These are phyloP conservation scores for Pecten maximus DNA, from an alignment of 2,888 invertebrate species.

Conservation along the genomic window DNA sequence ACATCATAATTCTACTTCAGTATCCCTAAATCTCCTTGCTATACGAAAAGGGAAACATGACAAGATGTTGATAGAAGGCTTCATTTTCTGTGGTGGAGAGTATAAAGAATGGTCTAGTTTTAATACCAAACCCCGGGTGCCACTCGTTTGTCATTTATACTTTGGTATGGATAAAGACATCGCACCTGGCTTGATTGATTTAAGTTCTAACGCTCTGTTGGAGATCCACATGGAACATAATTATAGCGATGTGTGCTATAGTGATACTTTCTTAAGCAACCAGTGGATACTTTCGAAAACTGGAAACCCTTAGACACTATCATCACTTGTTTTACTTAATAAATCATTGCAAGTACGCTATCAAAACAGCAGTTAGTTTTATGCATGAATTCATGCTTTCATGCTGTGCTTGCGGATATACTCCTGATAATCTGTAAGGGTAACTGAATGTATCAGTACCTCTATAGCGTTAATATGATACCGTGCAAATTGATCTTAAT, in stretches of 20 bases:
- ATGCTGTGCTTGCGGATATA: not conserved
- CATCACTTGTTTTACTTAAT: slow-evolving; percentile 9
- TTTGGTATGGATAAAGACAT: slow-evolving; percentile 23
- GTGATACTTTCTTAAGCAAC: not conserved
- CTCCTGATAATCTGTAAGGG: not conserved
- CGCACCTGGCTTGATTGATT: slow-evolving; percentile 25
- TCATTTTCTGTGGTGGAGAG: not conserved
- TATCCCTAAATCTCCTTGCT: not conserved
- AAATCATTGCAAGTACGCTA: not conserved
- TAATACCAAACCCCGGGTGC: not conserved
- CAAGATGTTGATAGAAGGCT: not conserved
- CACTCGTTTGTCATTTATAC: slow-evolving; percentile 11
- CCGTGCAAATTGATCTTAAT: not conserved
- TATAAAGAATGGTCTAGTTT: not conserved
- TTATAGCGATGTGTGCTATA: not conserved
- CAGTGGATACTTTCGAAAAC: slow-evolving; percentile 9
- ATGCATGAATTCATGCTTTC: not conserved
- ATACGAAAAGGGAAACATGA: not conserved
- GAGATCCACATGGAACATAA: not conserved
- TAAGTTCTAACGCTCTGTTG: slow-evolving; percentile 1
- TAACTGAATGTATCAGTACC: not conserved
- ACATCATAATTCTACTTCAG: slow-evolving; percentile 3
- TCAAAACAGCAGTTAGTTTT: not conserved
- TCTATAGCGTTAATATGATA: not conserved
- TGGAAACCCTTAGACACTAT: not conserved